Conservation (phyloP, 2,797 vertebrate genomes). For the Glossophaga mutica region DNA sequence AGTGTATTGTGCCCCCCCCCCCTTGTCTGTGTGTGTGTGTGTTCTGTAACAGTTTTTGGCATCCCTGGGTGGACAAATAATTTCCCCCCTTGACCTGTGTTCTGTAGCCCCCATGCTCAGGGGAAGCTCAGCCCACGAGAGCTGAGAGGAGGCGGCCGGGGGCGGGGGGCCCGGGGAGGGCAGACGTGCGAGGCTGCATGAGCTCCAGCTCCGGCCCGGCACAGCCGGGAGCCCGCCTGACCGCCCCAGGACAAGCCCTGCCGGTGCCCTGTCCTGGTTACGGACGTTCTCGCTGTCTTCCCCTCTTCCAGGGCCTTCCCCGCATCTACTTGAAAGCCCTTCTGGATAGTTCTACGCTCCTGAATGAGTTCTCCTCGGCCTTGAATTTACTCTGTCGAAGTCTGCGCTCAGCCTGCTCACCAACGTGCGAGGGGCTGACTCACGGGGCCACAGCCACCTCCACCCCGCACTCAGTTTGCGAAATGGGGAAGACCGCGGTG, state of each 20-base stretch:
- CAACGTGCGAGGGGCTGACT: not conserved
- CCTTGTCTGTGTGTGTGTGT: no score
- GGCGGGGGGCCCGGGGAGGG: not conserved
- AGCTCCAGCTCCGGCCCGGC: not conserved
- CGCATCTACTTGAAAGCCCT: not conserved
- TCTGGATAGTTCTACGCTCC: not conserved
- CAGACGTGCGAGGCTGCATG: not conserved
- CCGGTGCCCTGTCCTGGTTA: not conserved
- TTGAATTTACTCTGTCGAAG: not conserved
- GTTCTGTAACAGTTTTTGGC: no score
- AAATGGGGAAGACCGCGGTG: not conserved
- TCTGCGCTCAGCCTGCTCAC: not conserved
- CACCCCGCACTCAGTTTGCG: not conserved
- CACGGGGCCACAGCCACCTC: not conserved
- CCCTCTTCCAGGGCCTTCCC: not conserved
- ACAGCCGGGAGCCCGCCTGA: not conserved
- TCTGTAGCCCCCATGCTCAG: not conserved
- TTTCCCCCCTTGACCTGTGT: no score
- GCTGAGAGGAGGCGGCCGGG: not conserved
- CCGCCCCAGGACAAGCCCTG: not conserved
- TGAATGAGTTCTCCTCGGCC: not conserved
- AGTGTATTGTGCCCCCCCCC: no score
- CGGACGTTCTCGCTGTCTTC: not conserved
- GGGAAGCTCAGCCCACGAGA: not conserved
- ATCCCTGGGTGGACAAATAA: no score